Conservation (phyloP, 2,113 vertebrate genomes). For the Corythoichthys intestinalis region DNA sequence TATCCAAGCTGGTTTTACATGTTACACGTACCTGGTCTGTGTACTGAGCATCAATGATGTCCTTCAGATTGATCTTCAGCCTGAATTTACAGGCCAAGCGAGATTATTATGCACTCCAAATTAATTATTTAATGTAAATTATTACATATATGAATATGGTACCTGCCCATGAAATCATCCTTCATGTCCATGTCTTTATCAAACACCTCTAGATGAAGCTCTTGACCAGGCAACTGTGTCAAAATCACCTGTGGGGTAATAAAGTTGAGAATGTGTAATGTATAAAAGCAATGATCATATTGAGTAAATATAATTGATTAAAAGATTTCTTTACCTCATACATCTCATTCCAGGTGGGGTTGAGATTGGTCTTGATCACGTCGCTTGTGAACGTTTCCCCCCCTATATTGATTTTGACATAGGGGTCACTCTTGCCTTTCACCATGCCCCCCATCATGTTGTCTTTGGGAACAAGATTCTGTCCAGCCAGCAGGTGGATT, state of each 20-base stretch:
- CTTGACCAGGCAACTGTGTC: constrained; percentile 82
- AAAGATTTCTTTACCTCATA: constrained; percentile 77
- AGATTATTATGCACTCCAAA: not conserved
- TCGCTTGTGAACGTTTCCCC: constrained; percentile 79
- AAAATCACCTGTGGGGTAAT: constrained; percentile 75
- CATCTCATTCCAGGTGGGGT: constrained; percentile 88
- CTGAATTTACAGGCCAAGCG: constrained; percentile 49
- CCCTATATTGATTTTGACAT: constrained; percentile 78
- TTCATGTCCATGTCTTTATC: constrained; percentile 88
- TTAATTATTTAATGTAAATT: not conserved
- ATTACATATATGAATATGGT: not conserved
- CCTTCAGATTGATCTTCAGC: constrained; percentile 79
- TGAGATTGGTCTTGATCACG: constrained; percentile 81
- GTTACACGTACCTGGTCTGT: constrained; percentile 75
- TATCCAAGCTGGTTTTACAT: not conserved
- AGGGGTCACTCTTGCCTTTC: constrained; percentile 90
- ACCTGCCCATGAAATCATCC: constrained; percentile 92
- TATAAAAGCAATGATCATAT: not conserved
- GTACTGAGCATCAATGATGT: constrained; percentile 76
- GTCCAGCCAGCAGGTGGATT: constrained; percentile 83
- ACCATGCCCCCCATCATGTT: constrained; percentile 83
- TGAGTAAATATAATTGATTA: not conserved
- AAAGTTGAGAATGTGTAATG: not conserved
- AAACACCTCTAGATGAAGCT: constrained; percentile 79
- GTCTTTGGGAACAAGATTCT: constrained; percentile 87